A percentile compares a stretch with the other conserved stretches of the same genome.
Conservation (phyloP, 2,113 vertebrate species). For the Vidua chalybeata region DNA sequence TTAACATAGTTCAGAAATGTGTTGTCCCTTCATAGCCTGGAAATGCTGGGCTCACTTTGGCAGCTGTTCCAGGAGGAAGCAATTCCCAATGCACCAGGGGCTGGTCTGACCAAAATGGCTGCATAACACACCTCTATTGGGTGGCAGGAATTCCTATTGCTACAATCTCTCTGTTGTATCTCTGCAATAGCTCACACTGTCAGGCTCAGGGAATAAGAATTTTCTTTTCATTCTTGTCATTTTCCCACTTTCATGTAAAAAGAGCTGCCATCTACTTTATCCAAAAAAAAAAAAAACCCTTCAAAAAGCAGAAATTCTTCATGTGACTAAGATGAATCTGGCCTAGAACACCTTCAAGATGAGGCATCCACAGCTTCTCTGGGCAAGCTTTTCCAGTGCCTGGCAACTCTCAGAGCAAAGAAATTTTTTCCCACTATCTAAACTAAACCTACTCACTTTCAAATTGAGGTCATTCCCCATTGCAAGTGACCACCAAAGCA, state of each 20-base stretch:
- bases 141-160: not conserved
- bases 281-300: not conserved
- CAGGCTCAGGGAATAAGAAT: not conserved
- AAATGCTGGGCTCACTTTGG: not conserved
- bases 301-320: not conserved
- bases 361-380: not conserved
- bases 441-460: not conserved
- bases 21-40: not conserved
- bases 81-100: not conserved
- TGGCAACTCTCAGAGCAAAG: not conserved
- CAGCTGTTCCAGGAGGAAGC: not conserved
- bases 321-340: not conserved
- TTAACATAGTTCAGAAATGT: not conserved
- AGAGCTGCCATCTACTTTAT: not conserved
- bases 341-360: not conserved
- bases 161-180: not conserved
- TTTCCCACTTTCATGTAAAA: not conserved
- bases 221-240: not conserved
- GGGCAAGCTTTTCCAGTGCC: not conserved
- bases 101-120: not conserved
- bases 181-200: not conserved
- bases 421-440: not conserved
- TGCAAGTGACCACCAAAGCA: not conserved
- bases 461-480: not conserved
- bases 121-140: rapidly evolving